Percentiles rank a stretch among this genome's conserved stretches.
These are phyloP conservation scores for Orcinus orca DNA, from an alignment of 2,113 vertebrate genomes.

Conservation along the genomic window DNA sequence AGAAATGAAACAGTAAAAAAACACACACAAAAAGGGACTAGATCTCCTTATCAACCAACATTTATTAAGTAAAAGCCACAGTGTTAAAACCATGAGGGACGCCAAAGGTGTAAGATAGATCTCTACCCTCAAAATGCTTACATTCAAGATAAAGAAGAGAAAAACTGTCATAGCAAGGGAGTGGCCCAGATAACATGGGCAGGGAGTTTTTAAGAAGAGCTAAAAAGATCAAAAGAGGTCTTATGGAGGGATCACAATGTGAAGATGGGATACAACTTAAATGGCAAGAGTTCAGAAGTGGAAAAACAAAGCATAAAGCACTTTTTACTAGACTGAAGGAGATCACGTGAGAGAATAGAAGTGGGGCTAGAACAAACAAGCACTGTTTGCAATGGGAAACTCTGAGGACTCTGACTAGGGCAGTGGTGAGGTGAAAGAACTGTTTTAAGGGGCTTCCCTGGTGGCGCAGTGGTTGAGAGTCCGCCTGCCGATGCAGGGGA, in stretches of 20 bases:
- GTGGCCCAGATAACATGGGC: not conserved
- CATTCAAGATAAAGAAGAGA: not conserved
- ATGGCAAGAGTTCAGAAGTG: not conserved
- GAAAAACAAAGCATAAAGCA: not conserved
- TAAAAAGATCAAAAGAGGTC: not conserved
- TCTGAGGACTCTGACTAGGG: not conserved
- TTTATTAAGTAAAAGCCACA: not conserved
- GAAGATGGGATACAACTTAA: not conserved
- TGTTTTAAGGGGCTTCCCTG: not conserved
- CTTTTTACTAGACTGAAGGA: not conserved
- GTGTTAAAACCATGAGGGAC: not conserved
- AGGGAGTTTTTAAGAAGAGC: not conserved
- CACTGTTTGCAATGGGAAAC: not conserved
- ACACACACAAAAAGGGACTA: not conserved
- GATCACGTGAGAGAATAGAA: not conserved
- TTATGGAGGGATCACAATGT: not conserved
- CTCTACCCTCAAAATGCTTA: not conserved
- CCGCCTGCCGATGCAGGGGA: too few relatives aligned
- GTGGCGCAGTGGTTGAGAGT: too few relatives aligned
- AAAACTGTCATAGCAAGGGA: not conserved
- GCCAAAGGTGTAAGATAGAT: not conserved
- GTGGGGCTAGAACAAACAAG: not conserved
- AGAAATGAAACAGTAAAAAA: not conserved
- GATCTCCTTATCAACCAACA: not conserved
- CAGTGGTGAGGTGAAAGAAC: not conserved